A percentile compares a stretch with the other conserved stretches of the same genome.
phyloP scores from a whole-genome alignment of 2,888 invertebrate species.

The Acleris laterana region DNA sequence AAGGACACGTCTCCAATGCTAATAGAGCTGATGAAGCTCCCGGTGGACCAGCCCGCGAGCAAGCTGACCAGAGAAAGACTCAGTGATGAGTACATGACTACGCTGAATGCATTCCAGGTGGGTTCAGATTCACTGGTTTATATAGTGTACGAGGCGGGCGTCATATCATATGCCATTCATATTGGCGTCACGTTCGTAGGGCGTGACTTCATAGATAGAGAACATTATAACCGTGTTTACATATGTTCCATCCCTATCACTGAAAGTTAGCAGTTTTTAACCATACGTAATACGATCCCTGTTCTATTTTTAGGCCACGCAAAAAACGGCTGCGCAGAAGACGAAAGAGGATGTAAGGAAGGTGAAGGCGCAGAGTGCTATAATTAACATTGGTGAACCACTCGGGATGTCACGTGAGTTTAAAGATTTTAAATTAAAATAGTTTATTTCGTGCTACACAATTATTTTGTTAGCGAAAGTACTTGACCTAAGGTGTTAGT shows the following conservation, averaged over 20 bases:
- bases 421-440: not conserved
- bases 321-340: slow-evolving; percentile 94
- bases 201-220: too few species aligned
- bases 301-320: slow-evolving; percentile 86
- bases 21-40: slow-evolving; percentile 90
- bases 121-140: slow-evolving; percentile 20
- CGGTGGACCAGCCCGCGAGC: slow-evolving; percentile 87
- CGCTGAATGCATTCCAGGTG: slow-evolving; percentile 93
- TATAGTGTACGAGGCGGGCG: too few species aligned
- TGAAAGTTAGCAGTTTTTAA: not conserved
- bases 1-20: slow-evolving; percentile 95
- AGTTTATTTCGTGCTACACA: too few species aligned
- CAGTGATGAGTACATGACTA: slow-evolving; percentile 95
- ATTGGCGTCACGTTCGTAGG: too few species aligned
- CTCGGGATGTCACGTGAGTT: slow-evolving; percentile 64
- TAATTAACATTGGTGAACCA: slow-evolving; percentile 77
- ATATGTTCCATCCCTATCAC: too few species aligned
- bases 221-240: too few species aligned
- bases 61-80: slow-evolving; percentile 95
- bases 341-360: slow-evolving; percentile 94
- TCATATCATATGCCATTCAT: too few species aligned
- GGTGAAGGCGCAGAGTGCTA: slow-evolving; percentile 86
- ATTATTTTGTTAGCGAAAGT: too few species aligned
- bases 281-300: slow-evolving; percentile 11
- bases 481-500: too few species aligned